Evolutionary conservation across 2,888 invertebrate species (phyloP).

Genomic region (Nezara viridula): DNA sequence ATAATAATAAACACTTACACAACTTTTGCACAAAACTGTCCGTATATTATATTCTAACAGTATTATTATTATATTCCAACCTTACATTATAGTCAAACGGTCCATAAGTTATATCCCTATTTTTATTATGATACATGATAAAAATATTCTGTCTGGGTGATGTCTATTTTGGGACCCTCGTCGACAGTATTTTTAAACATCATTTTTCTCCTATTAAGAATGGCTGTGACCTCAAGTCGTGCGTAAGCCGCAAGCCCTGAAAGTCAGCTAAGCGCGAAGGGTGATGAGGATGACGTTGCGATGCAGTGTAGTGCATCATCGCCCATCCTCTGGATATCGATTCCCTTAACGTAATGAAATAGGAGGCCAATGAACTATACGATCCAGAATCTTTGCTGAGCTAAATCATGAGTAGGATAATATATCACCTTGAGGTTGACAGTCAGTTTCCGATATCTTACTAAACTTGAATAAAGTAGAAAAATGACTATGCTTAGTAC

Average conservation of each 20-base stretch:
- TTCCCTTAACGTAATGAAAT: not conserved
- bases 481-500: not conserved
- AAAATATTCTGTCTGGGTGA: no score
- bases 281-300: not conserved
- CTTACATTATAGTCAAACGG: no score
- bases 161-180: no score
- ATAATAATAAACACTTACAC: no score
- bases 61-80: no score
- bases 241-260: not conserved
- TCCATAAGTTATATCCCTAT: no score
- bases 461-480: not conserved
- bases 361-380: not conserved
- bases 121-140: no score
- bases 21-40: no score
- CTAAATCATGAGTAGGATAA: not conserved
- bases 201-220: no score
- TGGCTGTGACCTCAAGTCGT: not conserved
- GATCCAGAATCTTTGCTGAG: not conserved
- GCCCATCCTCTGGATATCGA: not conserved
- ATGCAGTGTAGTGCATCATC: constrained; percentile 10
- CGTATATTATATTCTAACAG: no score
- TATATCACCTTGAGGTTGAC: not conserved
- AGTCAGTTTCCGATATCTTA: not conserved
- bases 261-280: not conserved
- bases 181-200: not conserved